These are phyloP conservation scores for Adineta ricciae DNA, from an alignment of 2,888 invertebrate species.

Conservation along the genomic window DNA sequence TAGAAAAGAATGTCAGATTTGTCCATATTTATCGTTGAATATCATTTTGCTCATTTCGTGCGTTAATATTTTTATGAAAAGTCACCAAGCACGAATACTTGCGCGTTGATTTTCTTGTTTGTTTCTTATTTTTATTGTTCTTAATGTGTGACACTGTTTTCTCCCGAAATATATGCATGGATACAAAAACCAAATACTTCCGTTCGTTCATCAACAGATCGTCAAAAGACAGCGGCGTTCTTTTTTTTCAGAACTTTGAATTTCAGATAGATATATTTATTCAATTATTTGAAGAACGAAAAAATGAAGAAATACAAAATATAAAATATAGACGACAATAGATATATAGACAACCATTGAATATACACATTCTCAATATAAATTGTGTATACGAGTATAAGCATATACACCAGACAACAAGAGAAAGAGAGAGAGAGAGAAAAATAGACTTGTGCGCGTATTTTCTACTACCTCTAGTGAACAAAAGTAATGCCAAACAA, in stretches of 20 bases:
- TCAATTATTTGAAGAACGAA: background rate
- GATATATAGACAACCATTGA: background rate
- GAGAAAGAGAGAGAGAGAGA: background rate
- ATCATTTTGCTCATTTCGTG: background rate
- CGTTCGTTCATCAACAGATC: too few relatives aligned
- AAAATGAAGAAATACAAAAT: background rate
- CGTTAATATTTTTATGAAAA: too few relatives aligned
- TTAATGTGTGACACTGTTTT: background rate
- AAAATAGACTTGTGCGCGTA: background rate
- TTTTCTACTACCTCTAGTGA: background rate
- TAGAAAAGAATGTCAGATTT: background rate
- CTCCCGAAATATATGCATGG: background rate
- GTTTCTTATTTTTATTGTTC: background rate
- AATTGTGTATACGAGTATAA: background rate
- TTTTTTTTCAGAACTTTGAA: background rate
- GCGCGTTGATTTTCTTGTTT: background rate
- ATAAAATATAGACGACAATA: constrained; percentile 4
- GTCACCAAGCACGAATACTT: too few relatives aligned
- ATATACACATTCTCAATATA: background rate
- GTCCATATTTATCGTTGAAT: background rate
- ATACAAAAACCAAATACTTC: too few relatives aligned
- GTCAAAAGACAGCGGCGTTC: too few relatives aligned
- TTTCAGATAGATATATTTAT: background rate
- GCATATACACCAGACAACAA: background rate
- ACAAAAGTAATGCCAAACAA: background rate